Base-by-base conservation (phyloP, 2,113 vertebrate genomes). In the Bubo blakistoni region DNA sequence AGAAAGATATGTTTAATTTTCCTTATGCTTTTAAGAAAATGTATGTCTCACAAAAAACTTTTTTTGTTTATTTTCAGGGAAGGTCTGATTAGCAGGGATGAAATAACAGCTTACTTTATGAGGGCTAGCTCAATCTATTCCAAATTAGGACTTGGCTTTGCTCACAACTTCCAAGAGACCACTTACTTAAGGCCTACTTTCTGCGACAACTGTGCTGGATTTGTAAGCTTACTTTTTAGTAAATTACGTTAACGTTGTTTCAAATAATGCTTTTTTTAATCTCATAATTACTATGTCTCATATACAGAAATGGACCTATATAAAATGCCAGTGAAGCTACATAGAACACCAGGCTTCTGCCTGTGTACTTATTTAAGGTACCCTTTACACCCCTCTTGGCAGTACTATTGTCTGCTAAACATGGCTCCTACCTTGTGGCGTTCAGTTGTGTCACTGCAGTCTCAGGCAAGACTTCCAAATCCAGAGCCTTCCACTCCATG, bases 41-140 rank as follows among this genome's bases (percentile, higher is more conserved):
- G 3, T 49, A 4, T 52, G 54, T 57, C 71, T 94, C 57, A 36
- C 54, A 81, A 95, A 81, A 8, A 72, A 30, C 24, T 83, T 86
- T 36, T 93, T 49, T 96, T 82, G 2, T 92, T 81, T 94, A 47
- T 93, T 95, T 94, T 21, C 94, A 99, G 99, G 98, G 98, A 99
- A 96, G 99, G 99, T 69, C 98, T 99, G 36, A 98, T 99, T 95
- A 99, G 98, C 98, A 98, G 99, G 91, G 99, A 99, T 22, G 99
- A 99, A 97, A 99, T 99, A 97, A 99, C 99, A 1, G 99, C 99
- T 88, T 99, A 99, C 97, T 99, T 99, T 95, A 99, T 99, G 99
- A 97, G 99, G 46, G 99, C 99, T 54, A 99, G 99, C 85, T 99
- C 99, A 29, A 99, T 99, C 97, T 99, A 99, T 97, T 99, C 99